Evolutionary conservation across 1,140 invertebrate genomes (phyloP), one percentile per base, ranked within the genome.

Genomic region (Apis dorsata): DNA sequence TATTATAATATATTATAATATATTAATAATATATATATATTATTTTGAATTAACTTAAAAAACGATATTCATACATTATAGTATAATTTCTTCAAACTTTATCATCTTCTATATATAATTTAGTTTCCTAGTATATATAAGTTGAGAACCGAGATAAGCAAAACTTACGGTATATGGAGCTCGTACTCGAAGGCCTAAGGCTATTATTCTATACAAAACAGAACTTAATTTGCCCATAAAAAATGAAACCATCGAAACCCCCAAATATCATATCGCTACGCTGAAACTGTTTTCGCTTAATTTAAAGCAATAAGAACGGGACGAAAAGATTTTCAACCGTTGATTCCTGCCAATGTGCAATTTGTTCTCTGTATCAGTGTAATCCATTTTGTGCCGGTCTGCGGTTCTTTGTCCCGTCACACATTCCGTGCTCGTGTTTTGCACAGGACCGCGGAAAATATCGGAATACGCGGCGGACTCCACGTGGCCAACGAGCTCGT

Each of bases 321-420:
- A 15, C 17, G 44, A 13, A 49, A 71, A 70, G 74, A 70, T 78
- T 63, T 24, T 71, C 24, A 7, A 78, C 17, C n/a, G 44, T 53
- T 3, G 59, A 78, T 75, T 4, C 0, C 21, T 3, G 51, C 4
- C 1, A 34, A 34, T 10, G 24, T 21, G 19, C 19, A 19, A 44
- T n/a, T 5, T 51, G n/a, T 15, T 24, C 55, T n/a, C n/a, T 34
- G n/a, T 44, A 15, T 28, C 53, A 28, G 44, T 63, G 65, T 83
- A 83, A 83, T 78, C 63, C 81, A 69, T 78, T 79, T 83, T 68
- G 17, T 55, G 28, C 15, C 55, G 79, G 60, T 76, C 53, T 79
- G 74, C 75, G 81, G 75, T 76, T 71, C 81, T 83, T 83, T 78
- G 81, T 65, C 81, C 60, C 60, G 71, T 75, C 70, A 66, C 70